phyloP scores from a whole-genome alignment of 2,113 vertebrate genomes.

The Bubo blakistoni region DNA sequence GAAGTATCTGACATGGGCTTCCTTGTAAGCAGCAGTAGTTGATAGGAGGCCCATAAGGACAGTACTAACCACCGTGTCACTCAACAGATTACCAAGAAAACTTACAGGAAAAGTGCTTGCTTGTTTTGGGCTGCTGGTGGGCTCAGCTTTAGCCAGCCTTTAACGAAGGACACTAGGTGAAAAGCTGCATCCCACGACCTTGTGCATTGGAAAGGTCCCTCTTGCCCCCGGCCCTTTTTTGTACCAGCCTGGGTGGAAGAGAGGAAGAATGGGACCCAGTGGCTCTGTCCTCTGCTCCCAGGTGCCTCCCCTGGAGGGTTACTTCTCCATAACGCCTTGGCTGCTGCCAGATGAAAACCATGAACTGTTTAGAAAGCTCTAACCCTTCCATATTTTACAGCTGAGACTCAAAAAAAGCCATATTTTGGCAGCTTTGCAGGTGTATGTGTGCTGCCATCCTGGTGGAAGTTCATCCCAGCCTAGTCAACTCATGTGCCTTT shows the following conservation, averaged over 20 bases:
- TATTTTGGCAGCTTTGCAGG: not conserved
- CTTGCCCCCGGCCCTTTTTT: not conserved
- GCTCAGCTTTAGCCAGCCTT: not conserved
- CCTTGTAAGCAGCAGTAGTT: slow-evolving; percentile 49
- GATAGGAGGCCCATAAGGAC: not conserved
- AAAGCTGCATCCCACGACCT: not conserved
- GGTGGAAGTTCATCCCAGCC: not conserved
- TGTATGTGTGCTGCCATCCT: not conserved
- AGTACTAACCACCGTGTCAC: slow-evolving; percentile 22
- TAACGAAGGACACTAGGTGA: not conserved
- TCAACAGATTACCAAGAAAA: slow-evolving; percentile 44
- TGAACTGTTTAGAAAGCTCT: not conserved
- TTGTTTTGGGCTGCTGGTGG: not conserved
- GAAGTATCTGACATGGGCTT: not conserved
- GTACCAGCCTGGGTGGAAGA: not conserved
- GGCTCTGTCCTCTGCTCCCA: not conserved
- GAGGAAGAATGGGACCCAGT: not conserved
- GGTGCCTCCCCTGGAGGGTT: not conserved
- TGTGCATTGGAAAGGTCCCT: rapidly evolving
- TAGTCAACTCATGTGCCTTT: not conserved
- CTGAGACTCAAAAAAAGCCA: not conserved
- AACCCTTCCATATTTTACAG: not conserved
- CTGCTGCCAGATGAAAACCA: not conserved
- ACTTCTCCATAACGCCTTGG: not conserved
- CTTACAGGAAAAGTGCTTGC: slow-evolving; percentile 47